phyloP scores from a whole-genome alignment of 92 coral and sea anemone species.

The Meandrina meandrites region DNA sequence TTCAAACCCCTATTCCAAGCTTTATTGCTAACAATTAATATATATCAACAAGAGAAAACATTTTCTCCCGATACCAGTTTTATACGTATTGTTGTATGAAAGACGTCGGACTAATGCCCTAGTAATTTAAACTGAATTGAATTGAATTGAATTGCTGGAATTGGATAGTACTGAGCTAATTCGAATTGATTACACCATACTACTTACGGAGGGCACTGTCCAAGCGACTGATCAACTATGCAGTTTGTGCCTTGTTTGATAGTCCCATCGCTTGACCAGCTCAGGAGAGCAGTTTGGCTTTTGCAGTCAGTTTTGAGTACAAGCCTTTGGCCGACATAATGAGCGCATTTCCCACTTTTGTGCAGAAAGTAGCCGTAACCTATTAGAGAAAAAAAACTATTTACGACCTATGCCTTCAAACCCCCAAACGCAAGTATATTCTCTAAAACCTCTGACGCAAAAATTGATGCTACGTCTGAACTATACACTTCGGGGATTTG shows the following conservation, averaged over 20 bases:
- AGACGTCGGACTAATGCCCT: neutral
- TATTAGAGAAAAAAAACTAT: neutral
- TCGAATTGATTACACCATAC: neutral
- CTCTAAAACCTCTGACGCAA: too few relatives aligned
- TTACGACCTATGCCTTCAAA: neutral
- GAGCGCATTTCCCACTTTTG: slow-evolving; percentile 46
- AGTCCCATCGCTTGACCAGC: slow-evolving; percentile 30
- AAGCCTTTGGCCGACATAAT: neutral
- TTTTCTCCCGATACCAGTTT: too few relatives aligned
- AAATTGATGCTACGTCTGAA: neutral
- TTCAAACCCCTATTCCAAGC: neutral
- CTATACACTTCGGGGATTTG: neutral
- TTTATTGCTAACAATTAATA: neutral
- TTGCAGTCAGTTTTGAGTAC: slow-evolving; percentile 41
- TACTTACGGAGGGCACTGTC: slow-evolving; percentile 54
- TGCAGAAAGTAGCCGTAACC: slow-evolving; percentile 47
- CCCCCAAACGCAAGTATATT: neutral
- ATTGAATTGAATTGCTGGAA: neutral
- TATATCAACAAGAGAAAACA: neutral
- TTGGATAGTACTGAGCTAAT: neutral
- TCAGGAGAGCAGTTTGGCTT: slow-evolving; percentile 33
- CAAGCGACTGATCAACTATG: slow-evolving; percentile 22
- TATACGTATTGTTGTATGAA: neutral
- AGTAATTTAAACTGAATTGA: neutral
- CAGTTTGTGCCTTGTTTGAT: slow-evolving; percentile 26